Percentiles rank a stretch among this genome's conserved stretches.
Evolutionary conservation across 2,797 vertebrate genomes (phyloP).

Genomic region (Miichthys miiuy): DNA sequence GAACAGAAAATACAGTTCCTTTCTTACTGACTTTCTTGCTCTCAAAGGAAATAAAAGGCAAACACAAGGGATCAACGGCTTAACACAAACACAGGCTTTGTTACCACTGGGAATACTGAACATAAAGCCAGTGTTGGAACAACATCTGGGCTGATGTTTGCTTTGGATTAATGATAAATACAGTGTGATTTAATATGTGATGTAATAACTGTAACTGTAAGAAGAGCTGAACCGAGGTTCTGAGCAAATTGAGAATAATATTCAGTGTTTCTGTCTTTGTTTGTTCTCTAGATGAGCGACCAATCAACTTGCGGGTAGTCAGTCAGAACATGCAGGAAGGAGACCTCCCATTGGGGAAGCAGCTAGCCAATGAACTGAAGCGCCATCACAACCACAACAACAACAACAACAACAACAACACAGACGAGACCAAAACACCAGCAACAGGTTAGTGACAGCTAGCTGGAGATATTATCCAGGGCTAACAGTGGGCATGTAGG

Average conservation of each 20-base stretch:
- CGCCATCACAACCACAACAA: constrained; percentile 88
- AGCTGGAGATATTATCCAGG: neutral
- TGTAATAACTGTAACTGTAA: neutral
- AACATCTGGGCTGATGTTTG: constrained; percentile 45
- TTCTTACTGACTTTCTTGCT: neutral
- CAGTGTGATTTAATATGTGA: neutral
- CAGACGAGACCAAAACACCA: constrained; percentile 88
- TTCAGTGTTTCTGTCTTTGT: constrained; percentile 7
- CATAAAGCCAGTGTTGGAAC: constrained; percentile 14
- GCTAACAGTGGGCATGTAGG: neutral
- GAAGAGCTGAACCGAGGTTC: neutral
- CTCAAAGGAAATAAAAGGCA: constrained; percentile 38
- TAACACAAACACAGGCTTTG: constrained; percentile 10
- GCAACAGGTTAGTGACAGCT: constrained; percentile 84
- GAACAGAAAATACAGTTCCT: neutral
- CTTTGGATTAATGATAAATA: neutral
- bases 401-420: constrained; percentile 80
- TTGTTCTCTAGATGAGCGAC: constrained; percentile 88
- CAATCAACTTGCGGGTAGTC: constrained; percentile 93
- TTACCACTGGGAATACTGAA: constrained; percentile 22
- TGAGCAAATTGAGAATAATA: neutral
- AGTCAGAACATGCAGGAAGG: constrained; percentile 88
- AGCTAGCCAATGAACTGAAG: constrained; percentile 92
- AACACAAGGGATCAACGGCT: constrained; percentile 41
- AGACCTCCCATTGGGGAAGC: constrained; percentile 90